Percentiles rank a stretch among this genome's conserved stretches.
Evolutionary conservation across 2,113 vertebrate genomes (phyloP).

Genomic region (Pterocles gutturalis): DNA sequence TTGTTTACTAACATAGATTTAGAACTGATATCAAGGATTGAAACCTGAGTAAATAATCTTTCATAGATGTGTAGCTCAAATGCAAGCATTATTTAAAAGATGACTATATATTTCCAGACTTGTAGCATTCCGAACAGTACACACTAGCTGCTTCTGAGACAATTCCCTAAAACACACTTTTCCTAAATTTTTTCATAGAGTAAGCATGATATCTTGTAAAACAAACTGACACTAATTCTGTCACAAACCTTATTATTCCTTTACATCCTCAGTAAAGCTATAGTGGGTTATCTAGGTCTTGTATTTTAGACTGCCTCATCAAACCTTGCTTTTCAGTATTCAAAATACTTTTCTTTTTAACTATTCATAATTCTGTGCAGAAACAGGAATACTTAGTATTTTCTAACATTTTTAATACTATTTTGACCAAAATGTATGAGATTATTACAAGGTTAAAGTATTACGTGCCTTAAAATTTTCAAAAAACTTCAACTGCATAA

Average conservation of each 20-base stretch:
- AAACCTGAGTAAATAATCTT: not conserved
- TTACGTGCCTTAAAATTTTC: not conserved
- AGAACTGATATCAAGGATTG: not conserved
- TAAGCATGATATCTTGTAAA: not conserved
- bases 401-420: not conserved
- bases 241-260: not conserved
- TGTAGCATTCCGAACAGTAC: not conserved
- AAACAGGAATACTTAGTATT: not conserved
- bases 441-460: not conserved
- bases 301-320: not conserved
- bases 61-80: not conserved
- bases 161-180: not conserved
- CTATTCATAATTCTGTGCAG: not conserved
- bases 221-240: not conserved
- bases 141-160: not conserved
- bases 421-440: not conserved
- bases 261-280: not conserved
- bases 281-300: not conserved
- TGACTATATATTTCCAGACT: not conserved
- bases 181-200: not conserved
- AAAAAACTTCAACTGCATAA: constrained; percentile 35
- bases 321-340: not conserved
- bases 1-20: not conserved
- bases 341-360: not conserved
- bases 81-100: not conserved